These are phyloP conservation scores for Litoditis marina DNA, from an alignment of 2,888 invertebrate genomes.

Conservation along the genomic window DNA sequence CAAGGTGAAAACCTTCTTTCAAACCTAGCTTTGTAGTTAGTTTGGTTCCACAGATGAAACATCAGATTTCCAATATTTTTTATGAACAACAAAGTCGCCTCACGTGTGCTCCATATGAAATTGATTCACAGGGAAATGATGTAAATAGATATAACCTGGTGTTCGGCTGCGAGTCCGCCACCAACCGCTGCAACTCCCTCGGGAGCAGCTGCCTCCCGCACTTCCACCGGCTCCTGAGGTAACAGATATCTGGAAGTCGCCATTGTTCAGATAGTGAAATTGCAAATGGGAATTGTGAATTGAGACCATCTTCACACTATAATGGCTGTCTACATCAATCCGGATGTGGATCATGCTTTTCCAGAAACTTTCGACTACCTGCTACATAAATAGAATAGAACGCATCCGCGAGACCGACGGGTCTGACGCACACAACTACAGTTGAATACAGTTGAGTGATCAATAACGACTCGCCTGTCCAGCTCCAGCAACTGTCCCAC, in stretches of 20 bases:
- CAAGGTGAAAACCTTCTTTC: too few species aligned
- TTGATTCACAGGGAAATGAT: too few species aligned
- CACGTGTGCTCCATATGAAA: not conserved
- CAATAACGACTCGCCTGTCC: conserved; percentile 25
- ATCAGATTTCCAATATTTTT: too few species aligned
- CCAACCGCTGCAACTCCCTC: conserved; percentile 7
- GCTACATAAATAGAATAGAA: not conserved
- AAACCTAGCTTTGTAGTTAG: too few species aligned
- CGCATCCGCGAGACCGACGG: not conserved
- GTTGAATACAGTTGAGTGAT: not conserved
- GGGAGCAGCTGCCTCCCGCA: conserved; percentile 5
- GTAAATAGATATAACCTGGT: conserved; percentile 31
- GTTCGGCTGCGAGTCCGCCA: conserved; percentile 44
- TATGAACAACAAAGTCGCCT: too few species aligned
- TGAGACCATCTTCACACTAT: too few species aligned
- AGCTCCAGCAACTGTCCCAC: conserved; percentile 62
- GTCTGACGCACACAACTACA: not conserved
- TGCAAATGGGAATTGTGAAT: not conserved
- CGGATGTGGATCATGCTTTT: too few species aligned
- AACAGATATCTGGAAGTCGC: conserved; percentile 19
- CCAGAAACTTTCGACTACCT: too few species aligned
- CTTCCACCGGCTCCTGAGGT: conserved; percentile 16
- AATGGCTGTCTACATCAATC: too few species aligned
- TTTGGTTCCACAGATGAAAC: too few species aligned
- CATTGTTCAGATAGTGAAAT: not conserved